A percentile compares a stretch with the other conserved stretches of the same genome.
Evolutionary conservation across 2,888 invertebrate genomes (phyloP).

Genomic region (Busseola fusca): DNA sequence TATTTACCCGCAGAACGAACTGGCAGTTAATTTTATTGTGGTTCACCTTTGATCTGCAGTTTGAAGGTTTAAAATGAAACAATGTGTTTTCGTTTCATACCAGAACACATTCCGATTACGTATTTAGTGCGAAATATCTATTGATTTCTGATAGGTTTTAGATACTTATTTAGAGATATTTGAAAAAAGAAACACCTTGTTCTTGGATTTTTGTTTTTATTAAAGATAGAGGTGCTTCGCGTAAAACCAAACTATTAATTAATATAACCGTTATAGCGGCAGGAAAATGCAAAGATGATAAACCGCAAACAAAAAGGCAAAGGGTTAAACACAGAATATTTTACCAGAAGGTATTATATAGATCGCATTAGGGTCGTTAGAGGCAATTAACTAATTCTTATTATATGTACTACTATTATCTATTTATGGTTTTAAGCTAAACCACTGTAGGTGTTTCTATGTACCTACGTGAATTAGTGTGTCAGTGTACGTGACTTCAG

Average conservation of each 20-base stretch:
- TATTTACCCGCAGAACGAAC: conserved; percentile 45
- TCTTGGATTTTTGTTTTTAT: no score
- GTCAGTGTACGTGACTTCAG: conserved; percentile 38
- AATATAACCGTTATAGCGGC: neutral
- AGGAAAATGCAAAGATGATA: neutral
- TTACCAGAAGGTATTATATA: neutral
- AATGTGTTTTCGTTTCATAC: neutral
- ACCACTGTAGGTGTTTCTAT: conserved; percentile 27
- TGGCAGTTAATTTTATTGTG: conserved; percentile 45
- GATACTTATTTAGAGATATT: neutral
- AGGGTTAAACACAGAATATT: no score
- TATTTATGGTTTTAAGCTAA: conserved; percentile 15
- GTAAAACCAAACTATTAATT: neutral
- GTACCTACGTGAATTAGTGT: conserved; percentile 39
- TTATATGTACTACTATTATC: conserved; percentile 9
- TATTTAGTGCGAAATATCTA: neutral
- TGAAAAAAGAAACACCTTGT: no score
- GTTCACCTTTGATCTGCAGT: conserved; percentile 58
- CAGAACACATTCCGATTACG: no score
- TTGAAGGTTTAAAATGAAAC: conserved; percentile 50
- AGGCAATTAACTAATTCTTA: neutral
- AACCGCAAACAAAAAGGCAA: neutral
- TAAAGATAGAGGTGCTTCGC: neutral
- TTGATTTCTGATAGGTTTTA: neutral
- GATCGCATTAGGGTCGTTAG: neutral